Evolutionary conservation across 2,888 invertebrate species (phyloP), one percentile per base, ranked within the genome.

Genomic region (Apodemia mormo): DNA sequence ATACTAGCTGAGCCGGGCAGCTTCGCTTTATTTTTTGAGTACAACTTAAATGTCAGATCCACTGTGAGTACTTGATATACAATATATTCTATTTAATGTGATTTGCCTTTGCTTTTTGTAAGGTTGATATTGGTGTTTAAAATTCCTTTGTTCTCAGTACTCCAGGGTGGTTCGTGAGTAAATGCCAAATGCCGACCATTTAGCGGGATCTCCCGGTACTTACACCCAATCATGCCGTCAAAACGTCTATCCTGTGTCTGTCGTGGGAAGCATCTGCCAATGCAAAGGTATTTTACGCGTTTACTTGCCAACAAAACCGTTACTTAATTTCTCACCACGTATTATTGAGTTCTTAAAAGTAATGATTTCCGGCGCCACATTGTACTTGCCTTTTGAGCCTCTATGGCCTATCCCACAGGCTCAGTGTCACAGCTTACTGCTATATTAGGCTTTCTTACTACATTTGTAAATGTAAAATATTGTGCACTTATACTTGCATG

Each of bases 191-290:
- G 86, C 87, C 88, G 81, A 80, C 82, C 80, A 78, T 78, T 80
- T 81, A 82, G 81, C 79, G 81, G 81, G 75, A 70, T 70, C 77
- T 80, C 80, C 79, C 82, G 81, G 81, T 85, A 87, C 87, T 90
- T 89, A 83, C 90, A 45, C 10, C 45, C 45, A 90, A 91, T 91
- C 91, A 88, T 83, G 77, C 83, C 89, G 90, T 91, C 91, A 90
- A 87, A 81, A 86, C 83, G 83, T 85, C 86, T 77, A 45, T 45
- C 45, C 45, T 10, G 45, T 45, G 45, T 80, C 81, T 71, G 74
- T 76, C 90, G 89, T 89, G 88, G 85, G 89, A 89, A 88, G 81
- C 79, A 76, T 76, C 79, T 78, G 80, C 82, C 80, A 81, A 76
- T 77, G 75, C 70, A 68, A 65, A 54, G 43, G 29, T 58, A 33